Evolutionary conservation across 2,888 invertebrate species (phyloP), one percentile per base, ranked within the genome.

Genomic region (Lamellibrachia columna): DNA sequence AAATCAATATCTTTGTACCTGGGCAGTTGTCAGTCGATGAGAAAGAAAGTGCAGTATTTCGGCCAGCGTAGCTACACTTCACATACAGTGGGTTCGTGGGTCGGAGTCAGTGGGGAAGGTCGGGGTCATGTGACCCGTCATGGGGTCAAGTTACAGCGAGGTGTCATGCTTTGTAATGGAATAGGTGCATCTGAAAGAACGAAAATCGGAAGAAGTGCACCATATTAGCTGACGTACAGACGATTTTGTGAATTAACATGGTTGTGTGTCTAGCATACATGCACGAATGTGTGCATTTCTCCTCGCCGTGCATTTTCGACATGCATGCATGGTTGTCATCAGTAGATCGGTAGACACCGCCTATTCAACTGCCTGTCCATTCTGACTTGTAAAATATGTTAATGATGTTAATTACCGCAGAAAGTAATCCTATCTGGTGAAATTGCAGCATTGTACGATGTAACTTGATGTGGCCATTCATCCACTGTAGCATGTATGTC

Each of bases 1-100:
- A 75, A 75, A 75, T 75, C 75, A 75, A 75, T 75, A 75, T 75
- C 75, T 75, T 75, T 75, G 75, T 75, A 75, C 22, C n/a, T 75
- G 75, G 3, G 22, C n/a, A n/a, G 75, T 22, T 75, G 75, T 75
- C 55, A 55, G 55, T 7, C 4, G 7, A 9, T 55, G 22, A 75
- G 75, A 75, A 75, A 22, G 75, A 75, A 22, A 22, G 75, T 6
- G 9, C 9, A 55, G 55, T 55, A 9, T 55, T 55, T 55, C 55
- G 3, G 75, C 22, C 75, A 60, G 60, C 4, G 11, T 9, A 15
- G 60, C 15, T 11, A 15, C 60, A 75, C 15, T 75, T 75, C 75
- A 15, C 75, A 75, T 75, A 2, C 1, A n/a, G 75, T 75, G 75
- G 75, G 15, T 75, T 75, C 22, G 22, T 75, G 75, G 75, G 15